Evolutionary conservation across 2,113 vertebrate genomes (phyloP), one percentile per base, ranked within the genome.

Genomic region (Microtus oregoni): DNA sequence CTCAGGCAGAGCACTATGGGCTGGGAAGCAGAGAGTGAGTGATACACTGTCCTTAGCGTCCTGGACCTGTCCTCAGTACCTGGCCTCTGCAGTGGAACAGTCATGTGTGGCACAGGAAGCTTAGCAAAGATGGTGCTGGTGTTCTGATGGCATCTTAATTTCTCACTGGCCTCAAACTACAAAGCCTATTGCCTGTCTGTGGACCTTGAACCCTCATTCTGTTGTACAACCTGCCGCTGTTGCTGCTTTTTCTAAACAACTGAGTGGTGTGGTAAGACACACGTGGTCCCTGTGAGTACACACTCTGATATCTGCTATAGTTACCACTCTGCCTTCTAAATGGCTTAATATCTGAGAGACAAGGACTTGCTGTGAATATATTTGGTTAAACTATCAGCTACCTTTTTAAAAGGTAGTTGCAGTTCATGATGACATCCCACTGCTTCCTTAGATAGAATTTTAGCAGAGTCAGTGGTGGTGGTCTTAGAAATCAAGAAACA

Each of bases 1-100:
- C 97, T 97, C 96, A 98, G 98, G 98, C 73, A 0, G 38, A 35
- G 72, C 55, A 58, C 41, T 11, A 5, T 96, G 97, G 98, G 97
- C 97, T 89, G 93, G 94, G 97, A 89, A 77, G 3, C 63, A 95
- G 94, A 89, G 52, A 82, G n/a, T 55, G 52, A 82, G n/a, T 55
- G 96, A 55, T 79, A 83, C 0, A 3, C 73, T 90, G 77, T 35
- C 86, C 86, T 97, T 97, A 98, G 97, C 93, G 30, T 98, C 24
- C 0, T 1, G 0, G 86, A 11, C 97, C 92, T 35, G 32, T 41
- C 55, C 4, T 24, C 17, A 50, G 70, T 22, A 22, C 32, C 20
- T 4, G 35, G 68, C 47, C 68, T 13, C 32, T 12, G 44, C 55
- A 19, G 22, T 0, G 3, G 13, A 5, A 79, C 35, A 58, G 14